Evolutionary conservation across 1,140 invertebrate species (phyloP).

Genomic region (Monomorium pharaonis): DNA sequence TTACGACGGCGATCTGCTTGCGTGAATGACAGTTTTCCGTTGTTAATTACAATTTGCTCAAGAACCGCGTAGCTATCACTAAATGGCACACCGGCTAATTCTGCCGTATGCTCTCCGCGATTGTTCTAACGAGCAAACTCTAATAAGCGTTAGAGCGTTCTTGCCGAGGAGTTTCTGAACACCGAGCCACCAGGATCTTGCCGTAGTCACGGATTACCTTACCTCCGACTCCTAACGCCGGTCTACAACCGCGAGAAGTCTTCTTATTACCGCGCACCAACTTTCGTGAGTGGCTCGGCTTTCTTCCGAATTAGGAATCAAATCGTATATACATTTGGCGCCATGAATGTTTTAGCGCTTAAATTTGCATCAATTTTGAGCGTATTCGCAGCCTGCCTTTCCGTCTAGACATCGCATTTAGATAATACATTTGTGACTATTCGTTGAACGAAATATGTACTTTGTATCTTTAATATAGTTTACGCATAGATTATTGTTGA

Average conservation of each 20-base stretch:
- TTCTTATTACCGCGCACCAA: conserved; percentile 37
- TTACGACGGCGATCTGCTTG: conserved; percentile 1
- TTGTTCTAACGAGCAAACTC: conserved; percentile 60
- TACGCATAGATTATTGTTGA: neutral
- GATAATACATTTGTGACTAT: neutral
- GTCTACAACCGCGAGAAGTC: conserved; percentile 23
- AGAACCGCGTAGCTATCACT: conserved; percentile 41
- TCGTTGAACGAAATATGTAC: neutral
- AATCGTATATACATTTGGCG: neutral
- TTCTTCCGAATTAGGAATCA: conserved; percentile 11
- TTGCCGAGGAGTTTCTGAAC: conserved; percentile 48
- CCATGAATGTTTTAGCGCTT: neutral
- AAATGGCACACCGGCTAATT: conserved; percentile 42
- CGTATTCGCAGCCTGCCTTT: neutral
- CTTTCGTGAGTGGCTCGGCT: conserved; percentile 7
- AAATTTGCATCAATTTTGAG: neutral
- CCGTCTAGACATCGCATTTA: neutral
- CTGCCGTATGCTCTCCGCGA: conserved; percentile 38
- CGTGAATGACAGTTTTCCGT: conserved; percentile 19
- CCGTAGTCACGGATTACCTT: conserved; percentile 45
- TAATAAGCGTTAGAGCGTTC: conserved; percentile 59
- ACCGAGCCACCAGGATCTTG: conserved; percentile 34
- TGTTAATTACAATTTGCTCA: conserved; percentile 52
- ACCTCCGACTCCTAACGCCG: conserved; percentile 16
- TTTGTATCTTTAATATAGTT: neutral